Base-by-base conservation (phyloP, 1,140 invertebrate species). In the Zaprionus davidi region DNA sequence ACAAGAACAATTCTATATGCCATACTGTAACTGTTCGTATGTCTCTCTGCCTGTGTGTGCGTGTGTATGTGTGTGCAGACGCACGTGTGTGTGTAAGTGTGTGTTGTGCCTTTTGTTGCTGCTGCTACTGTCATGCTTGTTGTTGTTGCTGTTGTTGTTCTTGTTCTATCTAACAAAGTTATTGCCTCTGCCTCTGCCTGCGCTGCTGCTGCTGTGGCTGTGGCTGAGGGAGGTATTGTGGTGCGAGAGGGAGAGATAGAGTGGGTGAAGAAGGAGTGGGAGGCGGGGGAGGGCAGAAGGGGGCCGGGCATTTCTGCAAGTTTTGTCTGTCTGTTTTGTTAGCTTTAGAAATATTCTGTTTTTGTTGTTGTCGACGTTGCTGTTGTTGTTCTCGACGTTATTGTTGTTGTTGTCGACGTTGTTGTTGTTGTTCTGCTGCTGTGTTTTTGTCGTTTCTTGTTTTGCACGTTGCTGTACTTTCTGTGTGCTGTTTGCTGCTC, bases 101-200 rank as follows among this genome's bases (percentile, higher is more conserved):
- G 59, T 81, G 75, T 83, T 84, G 81, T 83, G 77, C 73, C 58
- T 76, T 56, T 36, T 71, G 59, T 55, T 71, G 58, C 38, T 73
- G 64, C 41, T 71, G 60, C 34, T 46, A 64, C 38, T 73, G 41
- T 66, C 46, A 51, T 57, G 55, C 41, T 64, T 64, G 51, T 55
- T 69, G 31, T 44, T 67, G 36, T 34, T 66, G 20, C 20, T 20
- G 28, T 55, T 77, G 63, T 36, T 77, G 69, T 36, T 78, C 76
- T 76, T 85, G 82, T 76, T 85, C 84, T 87, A 87, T 87, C 83
- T 87, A 86, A 86, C 82, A 86, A 86, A 86, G 76, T 86, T 86
- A 86, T 86, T 78, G 78, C 81, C 69, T 76, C 77, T 78, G 67
- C 60, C 68, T 65, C 77, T 78, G 67, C 68, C 68, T 76, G 53